Conservation (phyloP, 2,113 vertebrate genomes). For the Zingel zingel region DNA sequence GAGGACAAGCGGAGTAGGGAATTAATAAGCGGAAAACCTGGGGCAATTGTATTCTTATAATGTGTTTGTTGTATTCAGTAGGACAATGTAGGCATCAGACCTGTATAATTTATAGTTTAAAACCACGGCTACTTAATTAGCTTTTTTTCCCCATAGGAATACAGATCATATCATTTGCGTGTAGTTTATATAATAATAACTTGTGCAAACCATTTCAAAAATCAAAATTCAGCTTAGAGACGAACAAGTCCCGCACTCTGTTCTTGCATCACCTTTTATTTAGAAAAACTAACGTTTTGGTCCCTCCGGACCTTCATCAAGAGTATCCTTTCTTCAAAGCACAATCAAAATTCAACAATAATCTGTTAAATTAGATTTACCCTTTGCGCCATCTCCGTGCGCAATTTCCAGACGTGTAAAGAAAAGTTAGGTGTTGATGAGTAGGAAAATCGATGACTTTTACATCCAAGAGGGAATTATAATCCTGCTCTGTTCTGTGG, state of each 20-base stretch:
- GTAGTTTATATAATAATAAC: neutral
- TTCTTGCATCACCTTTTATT: no score
- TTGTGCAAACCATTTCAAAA: neutral
- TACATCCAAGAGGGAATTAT: slow-evolving; percentile 50
- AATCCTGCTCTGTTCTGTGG: slow-evolving; percentile 23
- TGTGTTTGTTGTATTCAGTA: neutral
- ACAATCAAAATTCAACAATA: neutral
- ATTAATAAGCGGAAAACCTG: neutral
- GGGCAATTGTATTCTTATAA: neutral
- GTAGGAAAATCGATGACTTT: slow-evolving; percentile 13
- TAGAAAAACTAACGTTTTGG: no score
- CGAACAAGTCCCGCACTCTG: no score
- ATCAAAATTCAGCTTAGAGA: no score
- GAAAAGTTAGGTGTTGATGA: slow-evolving; percentile 85
- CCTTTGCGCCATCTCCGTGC: slow-evolving; percentile 97
- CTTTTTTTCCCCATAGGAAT: neutral
- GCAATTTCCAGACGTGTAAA: slow-evolving; percentile 79
- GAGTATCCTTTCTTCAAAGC: no score
- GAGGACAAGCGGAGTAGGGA: neutral
- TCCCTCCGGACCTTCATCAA: no score
- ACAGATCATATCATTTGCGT: neutral
- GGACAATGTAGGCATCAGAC: neutral
- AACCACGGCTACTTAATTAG: neutral
- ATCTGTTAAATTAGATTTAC: slow-evolving; percentile 87
- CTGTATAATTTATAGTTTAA: no score